Conservation (phyloP, 35 echinoderm and acorn worm species). For the Apostichopus californicus region DNA sequence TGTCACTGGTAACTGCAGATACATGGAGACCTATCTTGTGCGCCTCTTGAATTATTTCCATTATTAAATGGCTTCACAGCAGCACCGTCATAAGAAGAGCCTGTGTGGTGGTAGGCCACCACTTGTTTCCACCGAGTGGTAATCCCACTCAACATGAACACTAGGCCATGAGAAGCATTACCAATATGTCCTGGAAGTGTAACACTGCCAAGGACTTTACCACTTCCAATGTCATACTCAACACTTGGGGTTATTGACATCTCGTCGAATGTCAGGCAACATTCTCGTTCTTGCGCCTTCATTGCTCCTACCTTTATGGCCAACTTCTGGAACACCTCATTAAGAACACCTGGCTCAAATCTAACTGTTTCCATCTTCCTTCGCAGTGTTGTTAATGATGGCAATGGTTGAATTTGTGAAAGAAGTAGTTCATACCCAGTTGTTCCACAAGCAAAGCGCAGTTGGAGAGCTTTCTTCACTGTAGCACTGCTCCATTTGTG, state of each 20-base stretch:
- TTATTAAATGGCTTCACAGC: slow-evolving; percentile 24
- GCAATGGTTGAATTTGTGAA: neutral
- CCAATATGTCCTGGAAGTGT: slow-evolving; percentile 34
- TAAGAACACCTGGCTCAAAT: neutral
- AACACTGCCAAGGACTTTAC: neutral
- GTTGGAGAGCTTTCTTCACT: too few relatives aligned
- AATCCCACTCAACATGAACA: slow-evolving; percentile 58
- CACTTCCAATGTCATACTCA: slow-evolving; percentile 26
- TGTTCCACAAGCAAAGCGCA: slow-evolving; percentile 21
- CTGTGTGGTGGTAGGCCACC: slow-evolving; percentile 30
- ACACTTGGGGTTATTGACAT: slow-evolving; percentile 41
- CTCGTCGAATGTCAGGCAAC: slow-evolving; percentile 12
- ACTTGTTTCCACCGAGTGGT: slow-evolving; percentile 66
- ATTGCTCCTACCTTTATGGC: neutral
- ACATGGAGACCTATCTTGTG: slow-evolving; percentile 50
- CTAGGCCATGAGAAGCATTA: too few relatives aligned
- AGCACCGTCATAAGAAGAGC: neutral
- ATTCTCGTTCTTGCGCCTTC: slow-evolving; percentile 53
- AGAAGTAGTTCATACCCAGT: slow-evolving; percentile 27
- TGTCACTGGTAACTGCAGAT: slow-evolving; percentile 48
- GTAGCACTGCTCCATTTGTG: too few relatives aligned
- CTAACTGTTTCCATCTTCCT: slow-evolving; percentile 29
- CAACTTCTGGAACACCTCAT: too few relatives aligned
- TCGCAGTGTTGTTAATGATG: neutral
- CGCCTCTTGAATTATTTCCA: slow-evolving; percentile 22